Evolutionary conservation across 2,888 invertebrate genomes (phyloP), one percentile per base, ranked within the genome.

Genomic region (Cheilosia pagana): DNA sequence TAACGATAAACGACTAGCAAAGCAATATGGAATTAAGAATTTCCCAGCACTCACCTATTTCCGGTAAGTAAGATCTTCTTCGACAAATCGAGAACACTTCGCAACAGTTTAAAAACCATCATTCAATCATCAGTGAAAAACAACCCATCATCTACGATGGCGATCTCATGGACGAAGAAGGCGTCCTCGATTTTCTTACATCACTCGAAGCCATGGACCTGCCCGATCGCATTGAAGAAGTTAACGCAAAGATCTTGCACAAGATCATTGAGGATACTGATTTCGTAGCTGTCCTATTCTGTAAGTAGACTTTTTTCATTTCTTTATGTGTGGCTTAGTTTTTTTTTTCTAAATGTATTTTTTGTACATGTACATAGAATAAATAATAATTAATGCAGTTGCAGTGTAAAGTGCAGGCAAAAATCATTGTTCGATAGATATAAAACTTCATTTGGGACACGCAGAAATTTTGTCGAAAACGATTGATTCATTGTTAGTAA

Each of bases 11-110:
- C 95, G 97, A 94, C 94, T 98, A 91, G 98, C 98, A 88, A 98
- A 98, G 92, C 97, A 98, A 91, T 97, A 98, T 94, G 98, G 98
- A 92, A 97, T 98, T 93, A 96, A 96, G 92, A 97, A 95, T 92
- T 98, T 98, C 93, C 98, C 98, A 89, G 97, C 98, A 89, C 96
- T 98, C 93, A 98, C 98, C 90, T 98, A 98, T 92, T 98, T 98
- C 94, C 92, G 92, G 92, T 92, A 90, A 88, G 77, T 71, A 53
- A 12, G 43, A 50, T n/a, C 31, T 2, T 16, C 39, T 59, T 7
- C 7, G 14, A 55, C 45, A 19, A 10, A 35, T 14, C 19, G 41
- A 14, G 0, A 25, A 19, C 7, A 16, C 7, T 16, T 6, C 19
- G 5, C 7, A 57, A 53, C n/a, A n/a, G n/a, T n/a, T n/a, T 45